phyloP scores from a whole-genome alignment of 2,797 vertebrate species.

The Carduelis carduelis region DNA sequence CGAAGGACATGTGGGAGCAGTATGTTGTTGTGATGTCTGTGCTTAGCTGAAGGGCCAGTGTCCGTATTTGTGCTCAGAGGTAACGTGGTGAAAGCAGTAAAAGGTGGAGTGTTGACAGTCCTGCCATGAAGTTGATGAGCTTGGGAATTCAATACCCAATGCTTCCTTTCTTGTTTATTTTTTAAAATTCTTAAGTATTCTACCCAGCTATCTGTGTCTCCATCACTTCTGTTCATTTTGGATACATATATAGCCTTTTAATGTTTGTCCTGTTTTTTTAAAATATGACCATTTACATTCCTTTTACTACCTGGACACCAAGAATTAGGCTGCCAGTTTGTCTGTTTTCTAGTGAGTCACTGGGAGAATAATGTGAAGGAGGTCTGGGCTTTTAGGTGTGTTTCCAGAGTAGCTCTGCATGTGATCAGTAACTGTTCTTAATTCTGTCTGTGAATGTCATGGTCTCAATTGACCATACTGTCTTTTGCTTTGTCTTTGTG shows the following conservation, averaged over 20 bases:
- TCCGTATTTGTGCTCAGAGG: not conserved
- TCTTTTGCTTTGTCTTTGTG: not conserved
- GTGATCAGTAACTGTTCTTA: not conserved
- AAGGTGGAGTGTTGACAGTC: not conserved
- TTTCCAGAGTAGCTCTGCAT: not conserved
- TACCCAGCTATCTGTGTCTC: not conserved
- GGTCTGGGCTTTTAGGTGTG: not conserved
- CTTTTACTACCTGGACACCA: not conserved
- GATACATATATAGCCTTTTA: not conserved
- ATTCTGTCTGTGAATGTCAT: not conserved
- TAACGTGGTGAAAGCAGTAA: not conserved
- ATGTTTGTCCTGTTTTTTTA: not conserved
- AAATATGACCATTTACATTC: not conserved
- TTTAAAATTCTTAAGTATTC: not conserved
- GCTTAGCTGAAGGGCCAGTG: not conserved
- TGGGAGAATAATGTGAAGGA: not conserved
- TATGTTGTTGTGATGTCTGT: not conserved
- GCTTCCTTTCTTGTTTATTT: not conserved
- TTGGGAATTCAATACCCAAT: not conserved
- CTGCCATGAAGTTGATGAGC: not conserved
- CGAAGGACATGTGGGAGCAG: fast-evolving
- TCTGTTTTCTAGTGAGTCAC: not conserved
- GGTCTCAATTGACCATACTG: not conserved
- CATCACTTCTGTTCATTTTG: not conserved
- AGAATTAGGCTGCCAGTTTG: not conserved